A percentile compares a stretch with the other conserved stretches of the same genome.
phyloP scores from a whole-genome alignment of 2,113 vertebrate species.

The Oostethus manadensis region DNA sequence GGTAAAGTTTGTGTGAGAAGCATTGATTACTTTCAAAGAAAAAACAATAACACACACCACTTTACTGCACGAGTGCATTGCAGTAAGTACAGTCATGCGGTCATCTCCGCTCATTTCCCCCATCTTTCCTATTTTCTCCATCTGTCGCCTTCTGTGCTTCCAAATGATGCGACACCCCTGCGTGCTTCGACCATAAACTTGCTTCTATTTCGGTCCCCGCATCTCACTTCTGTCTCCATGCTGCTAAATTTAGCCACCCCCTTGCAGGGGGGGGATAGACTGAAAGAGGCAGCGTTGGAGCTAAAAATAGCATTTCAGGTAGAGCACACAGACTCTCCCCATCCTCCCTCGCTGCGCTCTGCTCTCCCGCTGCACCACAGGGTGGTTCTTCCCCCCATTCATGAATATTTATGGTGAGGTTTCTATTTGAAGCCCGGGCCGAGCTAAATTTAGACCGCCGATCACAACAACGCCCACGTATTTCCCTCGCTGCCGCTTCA shows the following conservation, averaged over 20 bases:
- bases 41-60: too few relatives aligned
- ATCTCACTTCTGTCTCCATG: constrained; percentile 23
- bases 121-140: not conserved
- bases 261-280: constrained; percentile 19
- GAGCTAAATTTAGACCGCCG: constrained; percentile 58
- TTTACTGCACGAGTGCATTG: too few relatives aligned
- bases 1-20: not conserved
- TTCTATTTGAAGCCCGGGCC: constrained; percentile 54
- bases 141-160: constrained; percentile 9
- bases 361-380: constrained; percentile 33
- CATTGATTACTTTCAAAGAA: constrained; percentile 2
- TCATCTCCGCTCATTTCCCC: not conserved
- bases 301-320: constrained; percentile 66
- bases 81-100: not conserved
- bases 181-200: constrained; percentile 24
- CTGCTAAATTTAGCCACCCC: constrained; percentile 60
- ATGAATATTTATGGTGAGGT: constrained; percentile 62
- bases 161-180: constrained; percentile 28
- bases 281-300: constrained; percentile 26
- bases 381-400: constrained; percentile 49
- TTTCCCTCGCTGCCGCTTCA: constrained; percentile 40
- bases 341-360: constrained; percentile 7
- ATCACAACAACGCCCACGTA: constrained; percentile 54
- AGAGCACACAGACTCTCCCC: constrained; percentile 10
- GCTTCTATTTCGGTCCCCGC: constrained; percentile 39